Evolutionary conservation across 2,113 vertebrate genomes (phyloP), one percentile per base, ranked within the genome.

Genomic region (Salvelinus namaycush): DNA sequence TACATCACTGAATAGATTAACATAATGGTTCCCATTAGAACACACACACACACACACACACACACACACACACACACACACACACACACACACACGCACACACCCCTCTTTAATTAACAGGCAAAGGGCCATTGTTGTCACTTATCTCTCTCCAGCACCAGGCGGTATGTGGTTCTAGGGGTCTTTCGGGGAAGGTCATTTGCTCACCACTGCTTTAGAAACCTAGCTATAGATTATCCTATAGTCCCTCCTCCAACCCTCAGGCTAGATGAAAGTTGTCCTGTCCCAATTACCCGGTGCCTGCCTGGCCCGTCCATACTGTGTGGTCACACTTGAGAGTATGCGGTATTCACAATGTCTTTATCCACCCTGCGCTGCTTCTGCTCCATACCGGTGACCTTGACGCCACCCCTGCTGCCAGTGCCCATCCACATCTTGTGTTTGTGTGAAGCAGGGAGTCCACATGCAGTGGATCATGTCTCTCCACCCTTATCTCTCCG

Each of bases 151-250:
- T 39, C 59, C 5, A 60, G 80, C 89, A 88, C 70, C 26, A 79
- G 84, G 82, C 72, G 59, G 68, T 64, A 70, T 81, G 77, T 81
- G 75, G 75, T 82, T 34, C 51, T 54, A 54, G 14, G 69, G 84
- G 82, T 79, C 80, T 82, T 86, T 88, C 78, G 77, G 75, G 65
- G 80, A 83, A 87, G 86, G 87, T 89, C 82, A 84, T 22, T 81
- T 87, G 68, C 78, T 88, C 76, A 75, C 70, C 75, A 22, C 76
- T 78, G 76, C 54, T 70, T 81, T 83, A 82, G 81, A 86, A 90
- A 54, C 81, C 48, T 74, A 77, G 72, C 64, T 76, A 76, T 85
- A 78, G 79, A 77, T 68, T 75, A 48, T 49, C 75, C 74, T 79
- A 74, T 76, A 84, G 86, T 81, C 79, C 75, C 64, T 4, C 54